Evolutionary conservation across 2,888 invertebrate genomes (phyloP).

Genomic region (Macrophya alboannulata): DNA sequence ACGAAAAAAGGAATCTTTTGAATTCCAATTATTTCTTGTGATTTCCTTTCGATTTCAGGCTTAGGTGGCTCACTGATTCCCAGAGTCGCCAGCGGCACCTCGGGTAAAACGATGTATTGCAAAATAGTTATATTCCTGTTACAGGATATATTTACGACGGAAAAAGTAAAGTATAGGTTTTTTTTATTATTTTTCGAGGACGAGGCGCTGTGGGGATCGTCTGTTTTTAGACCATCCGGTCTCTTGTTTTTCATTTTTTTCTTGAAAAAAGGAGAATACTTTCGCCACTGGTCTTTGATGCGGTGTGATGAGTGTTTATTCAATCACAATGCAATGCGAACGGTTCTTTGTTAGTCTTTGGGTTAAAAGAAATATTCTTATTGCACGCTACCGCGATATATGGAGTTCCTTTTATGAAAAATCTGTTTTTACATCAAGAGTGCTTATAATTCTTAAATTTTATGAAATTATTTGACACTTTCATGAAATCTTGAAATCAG

Average conservation of each 20-base stretch:
- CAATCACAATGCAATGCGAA: background rate
- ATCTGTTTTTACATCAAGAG: background rate
- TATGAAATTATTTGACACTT: background rate
- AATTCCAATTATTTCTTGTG: too few species aligned
- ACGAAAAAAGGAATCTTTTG: too few species aligned
- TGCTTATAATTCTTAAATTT: background rate
- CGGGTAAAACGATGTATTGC: too few species aligned
- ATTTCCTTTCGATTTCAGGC: too few species aligned
- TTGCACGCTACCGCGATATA: background rate
- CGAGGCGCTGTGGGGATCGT: too few species aligned
- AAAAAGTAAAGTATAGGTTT: too few species aligned
- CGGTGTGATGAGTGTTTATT: background rate
- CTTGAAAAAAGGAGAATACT: background rate
- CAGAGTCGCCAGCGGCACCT: too few species aligned
- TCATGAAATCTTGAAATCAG: background rate
- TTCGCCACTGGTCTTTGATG: background rate
- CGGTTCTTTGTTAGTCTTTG: background rate
- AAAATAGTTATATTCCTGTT: too few species aligned
- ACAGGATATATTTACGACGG: too few species aligned
- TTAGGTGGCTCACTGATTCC: too few species aligned
- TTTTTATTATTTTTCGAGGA: too few species aligned
- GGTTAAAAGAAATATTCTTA: background rate
- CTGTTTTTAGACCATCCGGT: background rate
- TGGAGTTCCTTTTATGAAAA: background rate
- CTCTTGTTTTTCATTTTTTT: background rate